phyloP scores from a whole-genome alignment of 1,140 invertebrate genomes.

The Scaptomyza hsui region DNA sequence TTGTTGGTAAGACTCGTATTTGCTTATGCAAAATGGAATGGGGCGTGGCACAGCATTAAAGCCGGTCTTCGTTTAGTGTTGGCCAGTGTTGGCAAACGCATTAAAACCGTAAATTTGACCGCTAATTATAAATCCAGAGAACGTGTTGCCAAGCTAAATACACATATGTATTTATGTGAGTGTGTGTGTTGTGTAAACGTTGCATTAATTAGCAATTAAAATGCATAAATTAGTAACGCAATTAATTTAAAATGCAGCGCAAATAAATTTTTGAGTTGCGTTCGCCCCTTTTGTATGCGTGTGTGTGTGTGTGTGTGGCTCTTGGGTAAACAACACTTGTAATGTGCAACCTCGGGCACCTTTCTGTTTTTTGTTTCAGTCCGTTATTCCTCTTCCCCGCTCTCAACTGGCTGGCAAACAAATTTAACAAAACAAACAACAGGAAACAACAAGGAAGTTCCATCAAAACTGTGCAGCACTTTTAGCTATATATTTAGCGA shows the following conservation, averaged over 20 bases:
- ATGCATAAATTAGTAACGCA: slow-evolving; percentile 68
- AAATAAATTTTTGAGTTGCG: slow-evolving; percentile 56
- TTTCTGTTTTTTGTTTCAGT: neutral
- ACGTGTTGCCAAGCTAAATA: slow-evolving; percentile 14
- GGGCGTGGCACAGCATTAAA: slow-evolving; percentile 5
- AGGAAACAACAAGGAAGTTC: neutral
- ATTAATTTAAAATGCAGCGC: slow-evolving; percentile 66
- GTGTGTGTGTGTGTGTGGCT: neutral
- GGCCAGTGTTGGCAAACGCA: slow-evolving; percentile 60
- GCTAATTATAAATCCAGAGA: slow-evolving; percentile 67
- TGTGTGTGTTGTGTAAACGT: slow-evolving; percentile 43
- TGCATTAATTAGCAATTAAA: slow-evolving; percentile 79
- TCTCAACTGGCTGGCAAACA: neutral
- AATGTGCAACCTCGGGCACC: slow-evolving; percentile 1
- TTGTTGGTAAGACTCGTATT: slow-evolving; percentile 37
- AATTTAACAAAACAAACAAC: neutral
- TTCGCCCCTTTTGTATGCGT: neutral
- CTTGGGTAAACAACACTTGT: slow-evolving; percentile 3
- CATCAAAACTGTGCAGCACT: neutral
- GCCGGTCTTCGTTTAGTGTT: neutral
- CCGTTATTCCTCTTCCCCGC: no score
- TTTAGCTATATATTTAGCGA: neutral
- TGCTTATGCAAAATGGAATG: slow-evolving; percentile 62
- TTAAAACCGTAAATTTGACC: slow-evolving; percentile 49
- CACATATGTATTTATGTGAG: slow-evolving; percentile 15